A percentile compares a stretch with the other conserved stretches of the same genome.
Conservation (phyloP, 2,113 vertebrate genomes). For the Chrysochloris asiatica region DNA sequence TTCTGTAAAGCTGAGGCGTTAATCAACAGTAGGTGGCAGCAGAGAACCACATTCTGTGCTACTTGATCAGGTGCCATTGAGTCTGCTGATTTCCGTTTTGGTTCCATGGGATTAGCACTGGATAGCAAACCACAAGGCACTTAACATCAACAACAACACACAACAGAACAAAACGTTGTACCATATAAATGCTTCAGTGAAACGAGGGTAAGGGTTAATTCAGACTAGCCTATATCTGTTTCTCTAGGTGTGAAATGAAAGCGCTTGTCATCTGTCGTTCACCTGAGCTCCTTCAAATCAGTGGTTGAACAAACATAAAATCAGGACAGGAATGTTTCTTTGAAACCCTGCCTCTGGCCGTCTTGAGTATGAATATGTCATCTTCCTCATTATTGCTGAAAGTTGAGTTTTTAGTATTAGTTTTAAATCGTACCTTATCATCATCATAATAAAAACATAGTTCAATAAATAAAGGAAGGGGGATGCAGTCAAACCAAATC, state of each 20-base stretch:
- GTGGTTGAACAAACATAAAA: background rate
- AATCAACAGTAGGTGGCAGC: constrained; percentile 60
- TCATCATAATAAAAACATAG: background rate
- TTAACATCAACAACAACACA: too few relatives aligned
- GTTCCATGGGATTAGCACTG: too few relatives aligned
- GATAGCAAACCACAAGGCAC: too few relatives aligned
- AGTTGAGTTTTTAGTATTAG: background rate
- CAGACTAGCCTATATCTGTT: background rate
- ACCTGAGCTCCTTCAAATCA: background rate
- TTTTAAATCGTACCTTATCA: background rate
- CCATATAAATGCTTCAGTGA: background rate
- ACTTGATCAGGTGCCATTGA: too few relatives aligned
- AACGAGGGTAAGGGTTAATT: background rate
- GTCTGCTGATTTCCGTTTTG: too few relatives aligned
- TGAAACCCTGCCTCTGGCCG: background rate
- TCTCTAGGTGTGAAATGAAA: constrained; percentile 6
- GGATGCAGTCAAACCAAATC: background rate
- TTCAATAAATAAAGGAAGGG: background rate
- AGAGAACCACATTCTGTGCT: background rate
- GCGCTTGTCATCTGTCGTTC: background rate
- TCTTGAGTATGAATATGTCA: background rate
- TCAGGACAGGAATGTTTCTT: background rate
- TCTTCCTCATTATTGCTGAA: background rate
- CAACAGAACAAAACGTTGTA: too few relatives aligned
- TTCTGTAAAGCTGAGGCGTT: background rate